Percentiles rank a stretch among this genome's conserved stretches.
Conservation (phyloP, 2,797 vertebrate genomes). For the Trachops cirrhosus region DNA sequence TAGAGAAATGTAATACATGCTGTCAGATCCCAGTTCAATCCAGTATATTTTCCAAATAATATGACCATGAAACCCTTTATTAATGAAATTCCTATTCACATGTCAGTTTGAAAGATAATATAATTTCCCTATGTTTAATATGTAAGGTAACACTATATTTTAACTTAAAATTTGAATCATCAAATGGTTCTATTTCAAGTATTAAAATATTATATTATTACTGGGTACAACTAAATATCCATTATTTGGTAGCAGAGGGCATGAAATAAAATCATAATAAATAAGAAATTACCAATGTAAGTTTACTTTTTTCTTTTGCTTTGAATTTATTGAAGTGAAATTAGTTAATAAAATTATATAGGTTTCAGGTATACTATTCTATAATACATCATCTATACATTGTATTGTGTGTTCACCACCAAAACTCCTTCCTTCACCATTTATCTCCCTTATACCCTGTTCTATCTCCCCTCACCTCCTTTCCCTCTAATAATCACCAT, state of each 20-base stretch:
- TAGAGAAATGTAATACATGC: neutral
- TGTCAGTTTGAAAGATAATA: neutral
- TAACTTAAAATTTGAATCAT: neutral
- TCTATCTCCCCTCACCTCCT: neutral
- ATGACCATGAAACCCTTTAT: neutral
- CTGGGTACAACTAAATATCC: neutral
- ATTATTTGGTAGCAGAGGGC: neutral
- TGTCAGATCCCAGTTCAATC: neutral
- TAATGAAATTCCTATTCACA: neutral
- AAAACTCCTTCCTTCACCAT: neutral
- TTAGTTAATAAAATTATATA: neutral
- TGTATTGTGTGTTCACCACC: neutral
- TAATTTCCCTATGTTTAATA: neutral
- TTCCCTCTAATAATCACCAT: neutral
- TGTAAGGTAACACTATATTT: neutral
- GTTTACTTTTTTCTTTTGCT: neutral
- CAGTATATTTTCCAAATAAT: constrained; percentile 9
- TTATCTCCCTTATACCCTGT: neutral
- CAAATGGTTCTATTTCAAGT: neutral
- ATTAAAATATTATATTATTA: neutral
- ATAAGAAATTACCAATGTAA: neutral
- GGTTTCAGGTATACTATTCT: neutral
- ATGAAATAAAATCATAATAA: neutral
- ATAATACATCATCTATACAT: neutral
- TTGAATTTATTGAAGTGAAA: neutral